These are phyloP conservation scores for Laothoe populi DNA, from an alignment of 2,888 invertebrate genomes.

Conservation along the genomic window DNA sequence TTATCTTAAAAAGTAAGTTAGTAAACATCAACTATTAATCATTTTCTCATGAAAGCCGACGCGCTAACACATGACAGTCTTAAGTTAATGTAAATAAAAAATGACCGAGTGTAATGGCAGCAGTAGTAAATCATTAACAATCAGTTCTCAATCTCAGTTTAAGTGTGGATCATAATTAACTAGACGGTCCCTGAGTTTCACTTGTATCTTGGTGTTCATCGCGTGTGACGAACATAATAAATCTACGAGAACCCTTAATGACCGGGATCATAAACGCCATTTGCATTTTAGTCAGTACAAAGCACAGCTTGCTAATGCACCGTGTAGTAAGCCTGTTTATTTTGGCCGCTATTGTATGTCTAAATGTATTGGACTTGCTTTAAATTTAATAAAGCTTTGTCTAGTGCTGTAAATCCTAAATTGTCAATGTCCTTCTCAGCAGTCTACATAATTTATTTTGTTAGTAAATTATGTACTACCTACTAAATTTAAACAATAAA, in stretches of 20 bases:
- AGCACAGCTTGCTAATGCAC: slow-evolving; percentile 10
- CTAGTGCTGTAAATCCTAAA: background rate
- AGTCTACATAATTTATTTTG: no score
- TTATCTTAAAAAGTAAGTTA: slow-evolving; percentile 33
- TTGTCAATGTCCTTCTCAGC: background rate
- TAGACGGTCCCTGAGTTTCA: slow-evolving; percentile 6
- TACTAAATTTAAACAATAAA: no score
- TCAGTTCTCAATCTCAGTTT: slow-evolving; percentile 69
- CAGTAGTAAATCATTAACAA: slow-evolving; percentile 68
- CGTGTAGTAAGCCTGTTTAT: background rate
- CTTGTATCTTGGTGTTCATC: slow-evolving; percentile 17
- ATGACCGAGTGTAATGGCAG: slow-evolving; percentile 9
- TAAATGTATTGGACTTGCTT: background rate
- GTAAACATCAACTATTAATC: slow-evolving; percentile 42
- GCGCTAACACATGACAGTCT: slow-evolving; percentile 24
- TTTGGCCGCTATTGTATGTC: background rate
- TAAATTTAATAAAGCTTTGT: background rate
- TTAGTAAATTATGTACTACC: no score
- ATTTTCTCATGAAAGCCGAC: slow-evolving; percentile 36
- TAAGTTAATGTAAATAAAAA: slow-evolving; percentile 21
- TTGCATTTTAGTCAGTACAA: slow-evolving; percentile 17
- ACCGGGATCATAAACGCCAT: slow-evolving; percentile 19
- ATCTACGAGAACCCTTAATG: slow-evolving; percentile 19
- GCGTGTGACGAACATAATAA: slow-evolving; percentile 13
- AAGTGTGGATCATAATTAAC: slow-evolving; percentile 75